Percentiles rank a stretch among this genome's conserved stretches.
Evolutionary conservation across 2,888 invertebrate genomes (phyloP).

Genomic region (Pseudococcus longispinus): DNA sequence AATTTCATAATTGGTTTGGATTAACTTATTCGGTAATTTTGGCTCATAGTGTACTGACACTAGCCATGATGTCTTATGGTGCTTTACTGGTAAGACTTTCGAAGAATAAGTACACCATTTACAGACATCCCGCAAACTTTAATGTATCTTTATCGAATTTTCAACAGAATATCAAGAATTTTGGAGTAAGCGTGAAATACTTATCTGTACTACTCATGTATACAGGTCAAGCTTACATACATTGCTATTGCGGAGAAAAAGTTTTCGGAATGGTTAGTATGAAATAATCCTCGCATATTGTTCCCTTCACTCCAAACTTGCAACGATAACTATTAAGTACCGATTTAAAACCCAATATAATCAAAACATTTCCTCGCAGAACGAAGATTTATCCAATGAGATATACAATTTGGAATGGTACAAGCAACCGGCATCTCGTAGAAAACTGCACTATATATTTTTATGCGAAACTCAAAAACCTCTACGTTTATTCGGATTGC

Average conservation of each 20-base stretch:
- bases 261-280: slow-evolving; percentile 8
- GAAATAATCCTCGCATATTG: too few species aligned
- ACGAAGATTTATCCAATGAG: slow-evolving; percentile 36
- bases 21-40: not conserved
- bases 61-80: slow-evolving; percentile 48
- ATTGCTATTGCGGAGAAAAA: not conserved
- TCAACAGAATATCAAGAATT: slow-evolving; percentile 25
- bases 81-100: slow-evolving; percentile 33
- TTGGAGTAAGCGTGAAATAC: slow-evolving; percentile 5
- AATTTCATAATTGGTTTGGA: slow-evolving; percentile 30
- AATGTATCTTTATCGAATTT: not conserved
- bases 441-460: slow-evolving; percentile 42
- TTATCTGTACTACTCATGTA: not conserved
- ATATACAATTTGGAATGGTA: slow-evolving; percentile 26
- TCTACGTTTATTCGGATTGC: not conserved
- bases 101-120: too few species aligned
- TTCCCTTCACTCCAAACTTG: too few species aligned
- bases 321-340: too few species aligned
- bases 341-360: not conserved
- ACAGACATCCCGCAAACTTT: not conserved
- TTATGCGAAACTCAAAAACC: slow-evolving; percentile 43
- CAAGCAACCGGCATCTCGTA: not conserved
- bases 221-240: not conserved
- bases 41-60: slow-evolving; percentile 14
- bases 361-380: not conserved